phyloP scores from a whole-genome alignment of 2,888 invertebrate species.

The Epistrophella euchroma region DNA sequence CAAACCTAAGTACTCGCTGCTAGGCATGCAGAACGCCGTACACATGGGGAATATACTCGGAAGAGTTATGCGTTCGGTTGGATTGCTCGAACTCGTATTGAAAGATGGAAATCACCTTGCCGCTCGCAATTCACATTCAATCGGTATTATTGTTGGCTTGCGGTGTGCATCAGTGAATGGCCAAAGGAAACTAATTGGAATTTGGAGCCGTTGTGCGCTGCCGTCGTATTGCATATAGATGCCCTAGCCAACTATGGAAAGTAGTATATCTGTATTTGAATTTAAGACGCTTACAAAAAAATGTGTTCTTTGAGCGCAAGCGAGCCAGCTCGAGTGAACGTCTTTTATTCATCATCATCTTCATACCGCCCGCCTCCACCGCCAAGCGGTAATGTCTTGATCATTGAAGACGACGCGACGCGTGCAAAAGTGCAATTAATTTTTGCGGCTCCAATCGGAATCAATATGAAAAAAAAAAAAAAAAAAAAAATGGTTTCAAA shows the following conservation, averaged over 20 bases:
- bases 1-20: conserved; percentile 31
- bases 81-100: conserved; percentile 53
- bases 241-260: conserved; percentile 60
- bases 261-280: conserved; percentile 19
- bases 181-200: conserved; percentile 74
- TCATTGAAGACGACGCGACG: conserved; percentile 82
- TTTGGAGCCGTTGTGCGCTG: conserved; percentile 42
- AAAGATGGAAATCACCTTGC: conserved; percentile 72
- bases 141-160: conserved; percentile 46
- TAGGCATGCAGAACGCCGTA: neutral
- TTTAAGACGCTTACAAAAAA: conserved; percentile 49
- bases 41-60: conserved; percentile 10
- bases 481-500: conserved; percentile 50
- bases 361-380: neutral
- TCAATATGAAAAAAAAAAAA: conserved; percentile 36
- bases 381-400: conserved; percentile 69
- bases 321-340: neutral
- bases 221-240: neutral
- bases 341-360: neutral
- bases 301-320: conserved; percentile 54
- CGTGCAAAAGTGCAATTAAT: conserved; percentile 83
- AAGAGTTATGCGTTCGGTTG: conserved; percentile 68
- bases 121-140: conserved; percentile 53
- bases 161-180: conserved; percentile 46
- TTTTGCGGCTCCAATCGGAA: conserved; percentile 79